Percentiles rank a stretch among this genome's conserved stretches.
Conservation (phyloP, 2,797 vertebrate species). For the Xenops minutus region DNA sequence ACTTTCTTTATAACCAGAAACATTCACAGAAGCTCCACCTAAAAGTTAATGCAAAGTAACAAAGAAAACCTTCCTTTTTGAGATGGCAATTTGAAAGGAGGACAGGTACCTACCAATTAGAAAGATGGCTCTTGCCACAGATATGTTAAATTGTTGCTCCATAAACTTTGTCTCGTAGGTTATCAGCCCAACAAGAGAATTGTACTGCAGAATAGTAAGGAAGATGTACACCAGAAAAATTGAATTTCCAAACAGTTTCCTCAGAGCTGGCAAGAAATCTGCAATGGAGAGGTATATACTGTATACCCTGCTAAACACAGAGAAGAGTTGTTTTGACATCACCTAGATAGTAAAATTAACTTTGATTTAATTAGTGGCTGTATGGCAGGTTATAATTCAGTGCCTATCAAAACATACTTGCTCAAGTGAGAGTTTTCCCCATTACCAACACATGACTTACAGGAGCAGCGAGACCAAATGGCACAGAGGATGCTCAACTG, state of each 20-base stretch:
- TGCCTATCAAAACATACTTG: neutral
- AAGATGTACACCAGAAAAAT: conserved; percentile 82
- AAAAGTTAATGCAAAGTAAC: neutral
- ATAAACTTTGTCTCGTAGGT: conserved; percentile 91
- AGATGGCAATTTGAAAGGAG: neutral
- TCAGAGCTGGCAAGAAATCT: conserved; percentile 86
- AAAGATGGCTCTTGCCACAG: conserved; percentile 85
- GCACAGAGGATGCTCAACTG: neutral
- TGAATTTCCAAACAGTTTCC: conserved; percentile 81
- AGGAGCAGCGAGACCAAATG: neutral
- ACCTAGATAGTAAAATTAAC: neutral
- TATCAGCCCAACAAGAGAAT: conserved; percentile 79
- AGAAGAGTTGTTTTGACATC: neutral
- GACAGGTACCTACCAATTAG: conserved; percentile 75
- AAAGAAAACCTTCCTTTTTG: neutral
- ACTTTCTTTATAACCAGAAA: neutral
- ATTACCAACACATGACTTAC: neutral
- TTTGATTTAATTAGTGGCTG: neutral
- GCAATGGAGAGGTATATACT: conserved; percentile 33
- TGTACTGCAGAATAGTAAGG: conserved; percentile 79
- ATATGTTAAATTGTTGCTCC: conserved; percentile 89
- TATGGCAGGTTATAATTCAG: neutral
- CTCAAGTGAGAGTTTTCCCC: neutral
- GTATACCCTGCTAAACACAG: conserved; percentile 1
- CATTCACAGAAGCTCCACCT: neutral